Evolutionary conservation across 2,888 invertebrate species (phyloP).

Genomic region (Amblyjoppa proteus): DNA sequence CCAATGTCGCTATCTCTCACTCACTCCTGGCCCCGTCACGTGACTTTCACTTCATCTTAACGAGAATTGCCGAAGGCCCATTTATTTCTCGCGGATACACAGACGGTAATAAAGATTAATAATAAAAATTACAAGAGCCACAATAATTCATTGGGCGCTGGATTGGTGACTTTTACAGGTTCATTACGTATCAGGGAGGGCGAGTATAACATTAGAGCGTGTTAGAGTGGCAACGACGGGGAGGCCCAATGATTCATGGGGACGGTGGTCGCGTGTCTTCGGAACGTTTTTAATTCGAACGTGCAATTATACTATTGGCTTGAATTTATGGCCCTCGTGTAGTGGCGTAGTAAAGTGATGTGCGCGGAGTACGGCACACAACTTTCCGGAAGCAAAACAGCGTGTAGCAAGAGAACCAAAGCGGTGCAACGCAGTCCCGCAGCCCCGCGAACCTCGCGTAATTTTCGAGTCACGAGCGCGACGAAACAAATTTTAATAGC

Average conservation of each 20-base stretch:
- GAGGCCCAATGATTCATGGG: slow-evolving; percentile 55
- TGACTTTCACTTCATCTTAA: neutral
- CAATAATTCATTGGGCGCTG: slow-evolving; percentile 19
- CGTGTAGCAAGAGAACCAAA: slow-evolving; percentile 41
- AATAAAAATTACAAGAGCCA: slow-evolving; percentile 31
- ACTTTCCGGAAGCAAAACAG: slow-evolving; percentile 56
- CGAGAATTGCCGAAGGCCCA: neutral
- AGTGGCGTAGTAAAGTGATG: slow-evolving; percentile 60
- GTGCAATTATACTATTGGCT: slow-evolving; percentile 72
- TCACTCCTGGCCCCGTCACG: no score
- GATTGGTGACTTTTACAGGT: slow-evolving; percentile 55
- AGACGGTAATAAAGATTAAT: neutral
- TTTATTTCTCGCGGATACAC: neutral
- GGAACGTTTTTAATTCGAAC: slow-evolving; percentile 69
- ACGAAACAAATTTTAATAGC: slow-evolving; percentile 68
- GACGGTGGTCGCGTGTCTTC: slow-evolving; percentile 66
- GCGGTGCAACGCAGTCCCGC: neutral
- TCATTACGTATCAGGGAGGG: slow-evolving; percentile 54
- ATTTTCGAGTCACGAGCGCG: slow-evolving; percentile 71
- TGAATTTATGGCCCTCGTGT: slow-evolving; percentile 72
- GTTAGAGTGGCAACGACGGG: slow-evolving; percentile 13
- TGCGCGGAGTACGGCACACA: slow-evolving; percentile 8
- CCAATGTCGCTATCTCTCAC: no score
- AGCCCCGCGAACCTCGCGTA: slow-evolving; percentile 39
- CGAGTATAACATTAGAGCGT: slow-evolving; percentile 16